Evolutionary conservation across 2,113 vertebrate species (phyloP).

Genomic region (Axis porcinus): DNA sequence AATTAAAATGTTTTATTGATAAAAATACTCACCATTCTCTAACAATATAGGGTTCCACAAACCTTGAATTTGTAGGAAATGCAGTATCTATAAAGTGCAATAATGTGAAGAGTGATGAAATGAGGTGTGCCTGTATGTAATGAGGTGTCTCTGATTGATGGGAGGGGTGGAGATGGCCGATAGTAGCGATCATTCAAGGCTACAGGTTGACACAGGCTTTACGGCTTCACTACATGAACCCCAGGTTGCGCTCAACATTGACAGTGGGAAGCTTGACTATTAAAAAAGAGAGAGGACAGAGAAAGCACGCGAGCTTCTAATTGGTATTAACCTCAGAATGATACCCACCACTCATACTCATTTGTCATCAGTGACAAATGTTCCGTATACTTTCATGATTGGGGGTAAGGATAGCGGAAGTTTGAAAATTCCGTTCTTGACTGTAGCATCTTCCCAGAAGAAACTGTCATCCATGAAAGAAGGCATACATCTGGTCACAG

Average conservation of each 20-base stretch:
- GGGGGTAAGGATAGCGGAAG: rapidly evolving
- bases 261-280: neutral
- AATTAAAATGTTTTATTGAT: neutral
- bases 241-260: neutral
- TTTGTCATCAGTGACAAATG: neutral
- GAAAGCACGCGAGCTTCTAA: neutral
- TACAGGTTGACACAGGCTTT: neutral
- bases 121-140: neutral
- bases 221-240: neutral
- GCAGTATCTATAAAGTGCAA: neutral
- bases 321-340: neutral
- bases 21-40: neutral
- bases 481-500: neutral
- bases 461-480: neutral
- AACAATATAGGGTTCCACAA: neutral
- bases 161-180: neutral
- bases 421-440: neutral
- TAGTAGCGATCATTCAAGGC: neutral
- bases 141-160: neutral
- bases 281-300: neutral
- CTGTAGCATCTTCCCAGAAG: neutral
- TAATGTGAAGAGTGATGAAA: neutral
- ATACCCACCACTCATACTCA: neutral
- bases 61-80: neutral
- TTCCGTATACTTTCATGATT: neutral